Conservation (phyloP, 23 tunicate species). For the Ascidia mentula region DNA sequence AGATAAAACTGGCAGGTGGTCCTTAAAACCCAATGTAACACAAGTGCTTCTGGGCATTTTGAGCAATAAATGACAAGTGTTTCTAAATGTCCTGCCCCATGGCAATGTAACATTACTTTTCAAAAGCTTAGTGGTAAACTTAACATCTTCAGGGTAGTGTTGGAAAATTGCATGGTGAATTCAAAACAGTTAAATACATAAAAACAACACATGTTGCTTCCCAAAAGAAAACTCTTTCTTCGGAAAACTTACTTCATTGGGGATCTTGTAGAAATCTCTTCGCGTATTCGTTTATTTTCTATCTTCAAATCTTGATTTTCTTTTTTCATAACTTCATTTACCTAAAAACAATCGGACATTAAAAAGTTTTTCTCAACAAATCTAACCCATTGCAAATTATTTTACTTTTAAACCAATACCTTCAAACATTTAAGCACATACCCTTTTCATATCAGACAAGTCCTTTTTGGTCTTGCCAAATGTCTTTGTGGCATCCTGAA, state of each 20-base stretch:
- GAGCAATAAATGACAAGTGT: too few relatives aligned
- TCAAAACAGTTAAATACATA: too few relatives aligned
- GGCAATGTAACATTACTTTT: too few relatives aligned
- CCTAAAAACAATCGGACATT: constrained; percentile 25
- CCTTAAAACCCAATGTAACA: too few relatives aligned
- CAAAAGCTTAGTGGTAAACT: too few relatives aligned
- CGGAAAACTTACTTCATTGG: constrained; percentile 85
- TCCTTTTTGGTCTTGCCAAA: constrained; percentile 51
- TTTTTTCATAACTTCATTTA: constrained; percentile 34
- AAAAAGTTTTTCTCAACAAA: too few relatives aligned
- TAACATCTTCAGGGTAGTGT: too few relatives aligned
- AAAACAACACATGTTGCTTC: too few relatives aligned
- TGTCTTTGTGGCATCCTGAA: constrained; percentile 67
- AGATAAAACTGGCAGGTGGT: too few relatives aligned
- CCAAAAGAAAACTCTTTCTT: too few relatives aligned
- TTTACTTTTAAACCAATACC: background rate
- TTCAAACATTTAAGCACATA: background rate
- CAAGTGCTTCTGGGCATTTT: background rate
- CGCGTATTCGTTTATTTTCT: constrained; percentile 47
- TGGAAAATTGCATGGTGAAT: too few relatives aligned
- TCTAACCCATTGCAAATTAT: background rate
- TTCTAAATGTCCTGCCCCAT: too few relatives aligned
- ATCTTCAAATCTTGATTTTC: constrained; percentile 48
- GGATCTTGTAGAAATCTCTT: constrained; percentile 49
- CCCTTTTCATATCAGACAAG: constrained; percentile 33